A percentile compares a stretch with the other conserved stretches of the same genome.
These are phyloP conservation scores for Pomatostomus ruficeps DNA, from an alignment of 2,113 vertebrate species.

Conservation along the genomic window DNA sequence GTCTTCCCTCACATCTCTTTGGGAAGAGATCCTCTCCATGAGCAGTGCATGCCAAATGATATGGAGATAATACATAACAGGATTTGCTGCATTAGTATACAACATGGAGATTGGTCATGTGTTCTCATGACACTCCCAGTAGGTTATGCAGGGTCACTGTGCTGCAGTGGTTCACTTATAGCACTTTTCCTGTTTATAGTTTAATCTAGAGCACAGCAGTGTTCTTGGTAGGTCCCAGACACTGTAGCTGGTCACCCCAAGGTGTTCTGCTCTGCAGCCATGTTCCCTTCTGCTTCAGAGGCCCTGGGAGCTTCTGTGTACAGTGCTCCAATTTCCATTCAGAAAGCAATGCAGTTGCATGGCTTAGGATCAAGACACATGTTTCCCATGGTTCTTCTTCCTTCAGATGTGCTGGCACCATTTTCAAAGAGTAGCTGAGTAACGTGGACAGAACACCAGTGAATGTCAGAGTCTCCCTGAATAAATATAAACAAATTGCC, in stretches of 20 bases:
- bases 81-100: background rate
- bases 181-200: background rate
- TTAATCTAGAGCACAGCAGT: background rate
- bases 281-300: background rate
- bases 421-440: background rate
- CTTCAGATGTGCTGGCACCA: background rate
- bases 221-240: background rate
- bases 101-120: background rate
- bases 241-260: background rate
- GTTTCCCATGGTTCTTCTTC: background rate
- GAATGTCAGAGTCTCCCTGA: background rate
- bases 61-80: background rate
- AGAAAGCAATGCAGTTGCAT: background rate
- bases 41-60: background rate
- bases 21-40: background rate
- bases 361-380: background rate
- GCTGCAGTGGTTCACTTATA: background rate
- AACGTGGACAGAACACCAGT: background rate
- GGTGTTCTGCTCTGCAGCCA: background rate
- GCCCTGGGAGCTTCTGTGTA: background rate
- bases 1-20: background rate
- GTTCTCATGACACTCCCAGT: background rate
- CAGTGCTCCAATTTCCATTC: background rate
- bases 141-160: background rate
- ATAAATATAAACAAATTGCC: background rate